These are phyloP conservation scores for Tapera naevia DNA, from an alignment of 2,797 vertebrate genomes.

Conservation along the genomic window DNA sequence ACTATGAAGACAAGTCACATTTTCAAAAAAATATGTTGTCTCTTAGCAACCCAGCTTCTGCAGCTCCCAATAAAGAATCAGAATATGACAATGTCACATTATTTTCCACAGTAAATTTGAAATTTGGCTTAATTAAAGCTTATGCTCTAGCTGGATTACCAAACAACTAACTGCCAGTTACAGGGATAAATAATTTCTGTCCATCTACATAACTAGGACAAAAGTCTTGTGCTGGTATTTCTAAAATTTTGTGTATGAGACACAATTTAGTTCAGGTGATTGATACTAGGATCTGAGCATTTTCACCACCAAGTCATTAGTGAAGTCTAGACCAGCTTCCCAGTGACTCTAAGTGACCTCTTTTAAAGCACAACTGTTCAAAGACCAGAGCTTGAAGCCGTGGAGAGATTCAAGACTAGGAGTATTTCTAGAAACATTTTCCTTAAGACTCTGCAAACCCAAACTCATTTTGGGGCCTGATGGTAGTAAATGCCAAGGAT, in stretches of 20 bases:
- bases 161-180: background rate
- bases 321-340: background rate
- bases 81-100: background rate
- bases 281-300: background rate
- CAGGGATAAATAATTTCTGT: background rate
- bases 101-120: slow-evolving; percentile 19
- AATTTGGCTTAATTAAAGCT: slow-evolving; percentile 32
- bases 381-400: background rate
- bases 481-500: background rate
- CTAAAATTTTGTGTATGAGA: background rate
- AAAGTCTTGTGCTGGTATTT: background rate
- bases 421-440: background rate
- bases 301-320: background rate
- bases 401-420: background rate
- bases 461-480: background rate
- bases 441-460: background rate
- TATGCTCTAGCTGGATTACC: background rate
- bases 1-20: background rate
- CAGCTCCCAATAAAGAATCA: background rate
- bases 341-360: background rate
- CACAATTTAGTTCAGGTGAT: background rate
- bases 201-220: background rate
- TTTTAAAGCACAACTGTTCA: background rate
- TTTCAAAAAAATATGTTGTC: background rate
- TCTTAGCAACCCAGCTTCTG: slow-evolving; percentile 35